Conservation (phyloP, 2,797 vertebrate genomes). For the Pristis pectinata region DNA sequence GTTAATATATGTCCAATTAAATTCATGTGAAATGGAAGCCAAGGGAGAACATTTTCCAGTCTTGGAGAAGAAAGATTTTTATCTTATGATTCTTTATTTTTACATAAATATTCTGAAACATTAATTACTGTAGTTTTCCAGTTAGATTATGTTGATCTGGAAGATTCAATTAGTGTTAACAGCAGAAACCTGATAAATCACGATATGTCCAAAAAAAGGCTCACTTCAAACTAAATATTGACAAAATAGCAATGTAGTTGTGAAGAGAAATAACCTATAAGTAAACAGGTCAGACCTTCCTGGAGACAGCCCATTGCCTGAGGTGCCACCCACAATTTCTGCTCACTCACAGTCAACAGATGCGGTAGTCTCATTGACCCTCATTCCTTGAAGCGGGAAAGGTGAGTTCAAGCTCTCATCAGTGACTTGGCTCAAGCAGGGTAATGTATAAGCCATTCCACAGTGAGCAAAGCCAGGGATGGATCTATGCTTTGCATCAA, state of each 20-base stretch:
- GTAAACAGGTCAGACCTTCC: not conserved
- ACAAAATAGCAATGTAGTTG: not conserved
- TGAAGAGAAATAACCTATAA: not conserved
- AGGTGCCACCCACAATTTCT: too few relatives aligned
- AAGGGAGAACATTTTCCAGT: not conserved
- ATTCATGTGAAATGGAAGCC: not conserved
- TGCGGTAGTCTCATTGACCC: too few relatives aligned
- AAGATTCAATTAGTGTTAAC: not conserved
- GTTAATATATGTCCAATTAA: not conserved
- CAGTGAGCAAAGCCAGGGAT: too few relatives aligned
- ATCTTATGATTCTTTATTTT: not conserved
- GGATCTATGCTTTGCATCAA: too few relatives aligned
- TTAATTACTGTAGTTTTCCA: not conserved
- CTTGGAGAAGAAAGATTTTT: not conserved
- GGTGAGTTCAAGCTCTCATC: too few relatives aligned
- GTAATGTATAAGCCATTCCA: too few relatives aligned
- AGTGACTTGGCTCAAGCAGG: too few relatives aligned
- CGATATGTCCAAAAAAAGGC: not conserved
- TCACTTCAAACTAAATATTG: not conserved
- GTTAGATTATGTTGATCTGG: not conserved
- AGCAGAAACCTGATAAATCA: not conserved
- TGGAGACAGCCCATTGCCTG: too few relatives aligned
- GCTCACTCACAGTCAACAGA: too few relatives aligned
- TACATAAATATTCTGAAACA: not conserved
- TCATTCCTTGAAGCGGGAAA: too few relatives aligned